Evolutionary conservation across 2,113 vertebrate genomes (phyloP).

Genomic region (Lepisosteus osseus): DNA sequence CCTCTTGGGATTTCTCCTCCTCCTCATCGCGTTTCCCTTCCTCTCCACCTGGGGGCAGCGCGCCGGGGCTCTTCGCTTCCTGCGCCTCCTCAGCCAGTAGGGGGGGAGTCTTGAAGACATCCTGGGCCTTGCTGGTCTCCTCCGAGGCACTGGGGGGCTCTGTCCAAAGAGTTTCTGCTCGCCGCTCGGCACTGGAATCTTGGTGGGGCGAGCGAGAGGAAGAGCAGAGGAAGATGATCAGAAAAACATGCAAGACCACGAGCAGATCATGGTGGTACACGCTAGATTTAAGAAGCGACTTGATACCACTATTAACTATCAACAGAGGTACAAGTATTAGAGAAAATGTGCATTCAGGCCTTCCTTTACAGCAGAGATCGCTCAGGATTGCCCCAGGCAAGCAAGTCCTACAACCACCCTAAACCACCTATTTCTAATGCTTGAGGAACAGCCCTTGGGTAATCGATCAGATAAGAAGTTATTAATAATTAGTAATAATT

Average conservation of each 20-base stretch:
- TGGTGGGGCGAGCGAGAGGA: neutral
- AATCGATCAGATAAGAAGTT: too few relatives aligned
- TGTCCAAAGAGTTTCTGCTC: neutral
- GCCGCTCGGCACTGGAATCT: slow-evolving; percentile 7
- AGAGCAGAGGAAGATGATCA: neutral
- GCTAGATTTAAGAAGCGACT: neutral
- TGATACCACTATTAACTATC: neutral
- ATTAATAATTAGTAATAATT: too few relatives aligned
- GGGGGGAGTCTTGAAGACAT: neutral
- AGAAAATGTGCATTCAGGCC: too few relatives aligned
- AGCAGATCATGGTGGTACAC: too few relatives aligned
- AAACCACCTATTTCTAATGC: too few relatives aligned
- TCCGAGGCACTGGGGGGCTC: neutral
- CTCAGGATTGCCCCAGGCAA: too few relatives aligned
- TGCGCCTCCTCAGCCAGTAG: neutral
- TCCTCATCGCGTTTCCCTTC: neutral
- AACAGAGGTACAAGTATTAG: too few relatives aligned
- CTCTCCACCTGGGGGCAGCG: too few relatives aligned
- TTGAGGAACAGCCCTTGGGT: too few relatives aligned
- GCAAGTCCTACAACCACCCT: too few relatives aligned
- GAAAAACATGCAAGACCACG: too few relatives aligned
- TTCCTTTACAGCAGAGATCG: too few relatives aligned
- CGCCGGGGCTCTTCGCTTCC: neutral
- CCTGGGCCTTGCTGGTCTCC: neutral
- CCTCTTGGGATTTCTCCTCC: neutral